phyloP scores from a whole-genome alignment of 2,888 invertebrate species.

The Lasius fuliginosus region DNA sequence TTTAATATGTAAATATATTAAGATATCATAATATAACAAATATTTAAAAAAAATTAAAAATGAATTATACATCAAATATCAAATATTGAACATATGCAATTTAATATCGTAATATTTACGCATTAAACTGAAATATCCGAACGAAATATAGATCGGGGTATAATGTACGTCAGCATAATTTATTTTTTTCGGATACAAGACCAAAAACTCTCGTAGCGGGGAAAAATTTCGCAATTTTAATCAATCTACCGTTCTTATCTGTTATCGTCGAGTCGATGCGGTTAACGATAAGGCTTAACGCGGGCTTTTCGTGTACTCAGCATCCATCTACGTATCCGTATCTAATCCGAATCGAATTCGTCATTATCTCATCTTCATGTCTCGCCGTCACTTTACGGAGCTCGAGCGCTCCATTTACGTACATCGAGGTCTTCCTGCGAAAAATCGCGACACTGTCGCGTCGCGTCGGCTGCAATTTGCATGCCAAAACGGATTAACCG shows the following conservation, averaged over 20 bases:
- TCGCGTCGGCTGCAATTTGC: slow-evolving; percentile 54
- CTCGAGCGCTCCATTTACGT: slow-evolving; percentile 9
- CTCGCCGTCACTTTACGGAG: neutral
- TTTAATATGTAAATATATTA: slow-evolving; percentile 1
- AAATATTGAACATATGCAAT: neutral
- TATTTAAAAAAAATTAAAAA: slow-evolving; percentile 3
- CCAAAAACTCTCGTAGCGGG: neutral
- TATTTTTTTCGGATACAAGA: neutral
- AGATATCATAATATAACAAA: slow-evolving; percentile 4
- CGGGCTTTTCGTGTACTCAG: neutral
- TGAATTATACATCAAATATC: neutral
- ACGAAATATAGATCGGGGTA: neutral
- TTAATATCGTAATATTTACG: neutral
- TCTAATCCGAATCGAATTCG: neutral
- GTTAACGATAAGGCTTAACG: neutral
- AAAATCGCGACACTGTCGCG: slow-evolving; percentile 23
- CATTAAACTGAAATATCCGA: neutral
- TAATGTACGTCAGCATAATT: neutral
- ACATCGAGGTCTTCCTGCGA: slow-evolving; percentile 13
- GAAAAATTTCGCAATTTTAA: slow-evolving; percentile 22
- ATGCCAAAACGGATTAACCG: slow-evolving; percentile 57
- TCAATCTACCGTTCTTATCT: slow-evolving; percentile 11
- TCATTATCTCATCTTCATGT: neutral
- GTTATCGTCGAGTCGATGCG: neutral
- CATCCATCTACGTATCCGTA: neutral